Base-by-base conservation (phyloP, 2,113 vertebrate species). In the Astur gentilis region DNA sequence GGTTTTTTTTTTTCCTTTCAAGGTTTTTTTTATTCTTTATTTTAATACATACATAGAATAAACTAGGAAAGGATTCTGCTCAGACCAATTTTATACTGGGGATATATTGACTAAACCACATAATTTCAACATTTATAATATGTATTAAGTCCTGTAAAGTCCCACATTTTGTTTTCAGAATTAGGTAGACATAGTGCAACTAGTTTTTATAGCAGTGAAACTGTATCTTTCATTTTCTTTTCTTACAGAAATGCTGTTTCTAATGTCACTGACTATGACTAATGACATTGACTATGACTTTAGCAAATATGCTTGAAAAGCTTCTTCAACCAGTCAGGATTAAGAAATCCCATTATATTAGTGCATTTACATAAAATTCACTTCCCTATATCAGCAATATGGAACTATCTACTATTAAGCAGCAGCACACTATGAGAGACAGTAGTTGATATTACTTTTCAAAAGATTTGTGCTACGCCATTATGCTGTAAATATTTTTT, bases 401-500 rank as follows among this genome's bases (percentile, higher is more conserved):
- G 76, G 75, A 95, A 76, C 73, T 50, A 93, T 50, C 79, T 76
- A 61, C 73, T 88, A 58, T 89, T 87, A 92, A 93, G 78, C 67
- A 83, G 67, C 72, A 94, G 69, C 61, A 94, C 34, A 45, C 61
- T 93, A 54, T 71, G 67, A 96, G 90, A 95, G 80, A 90, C 87
- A 92, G 91, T 79, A 84, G 82, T 31, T 92, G 94, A 94, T 93
- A 93, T 54, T 92, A 71, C 73, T 94, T 96, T 92, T 80, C 34
- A 75, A 95, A 94, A 96, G 83, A 96, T 85, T 94, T 94, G 90
- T 97, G 78, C 60, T 50, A 52, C 3, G 3, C 83, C 49, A 87
- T 92, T 95, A 94, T 88, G 82, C 76, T 45, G 64, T 72, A 97
- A 97, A 82, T 96, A 94, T 95, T 93, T 95, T 96, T 94, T 77